Conservation (phyloP, 1,140 invertebrate species). For the Ladona fulva region DNA sequence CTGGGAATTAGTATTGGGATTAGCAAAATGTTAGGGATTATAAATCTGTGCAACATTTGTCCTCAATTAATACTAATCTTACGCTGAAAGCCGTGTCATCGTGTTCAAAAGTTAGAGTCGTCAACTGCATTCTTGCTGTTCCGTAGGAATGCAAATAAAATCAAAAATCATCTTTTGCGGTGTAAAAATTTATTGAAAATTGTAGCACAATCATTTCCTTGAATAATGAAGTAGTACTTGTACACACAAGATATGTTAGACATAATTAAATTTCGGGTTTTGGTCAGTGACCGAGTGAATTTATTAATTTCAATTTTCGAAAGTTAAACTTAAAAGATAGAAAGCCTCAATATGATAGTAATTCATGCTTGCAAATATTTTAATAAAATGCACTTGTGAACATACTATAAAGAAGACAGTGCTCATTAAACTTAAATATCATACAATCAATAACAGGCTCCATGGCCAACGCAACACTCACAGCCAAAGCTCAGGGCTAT, state of each 20-base stretch:
- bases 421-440: neutral
- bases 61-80: no score
- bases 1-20: no score
- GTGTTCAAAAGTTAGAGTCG: no score
- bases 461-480: neutral
- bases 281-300: no score
- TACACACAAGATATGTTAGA: neutral
- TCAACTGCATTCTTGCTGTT: no score
- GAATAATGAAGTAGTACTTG: neutral
- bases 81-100: no score
- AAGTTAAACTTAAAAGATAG: neutral
- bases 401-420: neutral
- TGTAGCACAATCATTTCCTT: neutral
- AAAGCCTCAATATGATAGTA: neutral
- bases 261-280: neutral
- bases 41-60: no score
- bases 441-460: neutral
- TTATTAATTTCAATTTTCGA: no score
- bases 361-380: neutral
- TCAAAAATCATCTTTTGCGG: no score
- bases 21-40: no score
- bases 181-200: constrained; percentile 6
- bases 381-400: neutral
- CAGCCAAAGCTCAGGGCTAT: constrained; percentile 6
- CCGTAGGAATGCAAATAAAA: no score